Evolutionary conservation across 2,113 vertebrate species (phyloP).

Genomic region (Xiphophorus maculatus): DNA sequence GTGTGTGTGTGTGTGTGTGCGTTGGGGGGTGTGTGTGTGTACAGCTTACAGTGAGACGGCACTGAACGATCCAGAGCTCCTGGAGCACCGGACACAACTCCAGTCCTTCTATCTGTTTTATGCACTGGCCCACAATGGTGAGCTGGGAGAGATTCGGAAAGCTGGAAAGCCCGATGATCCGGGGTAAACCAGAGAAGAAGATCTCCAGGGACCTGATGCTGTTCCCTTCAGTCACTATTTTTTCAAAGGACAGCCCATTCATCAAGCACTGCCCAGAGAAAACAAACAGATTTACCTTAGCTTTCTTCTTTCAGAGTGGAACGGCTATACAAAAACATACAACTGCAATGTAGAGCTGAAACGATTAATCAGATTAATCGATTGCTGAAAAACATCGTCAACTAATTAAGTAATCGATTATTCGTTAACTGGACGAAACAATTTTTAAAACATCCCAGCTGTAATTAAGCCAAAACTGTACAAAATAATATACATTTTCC

Average conservation of each 20-base stretch:
- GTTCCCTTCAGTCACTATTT: constrained; percentile 75
- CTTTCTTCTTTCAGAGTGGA: background rate
- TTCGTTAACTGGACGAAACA: too few species aligned
- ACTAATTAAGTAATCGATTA: too few species aligned
- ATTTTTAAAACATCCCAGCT: too few species aligned
- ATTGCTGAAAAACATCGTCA: too few species aligned
- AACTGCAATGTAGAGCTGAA: background rate
- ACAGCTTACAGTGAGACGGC: constrained; percentile 79
- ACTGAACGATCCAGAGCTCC: constrained; percentile 87
- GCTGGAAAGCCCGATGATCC: constrained; percentile 81
- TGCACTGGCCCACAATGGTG: constrained; percentile 82
- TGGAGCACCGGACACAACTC: constrained; percentile 76
- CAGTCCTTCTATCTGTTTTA: constrained; percentile 81
- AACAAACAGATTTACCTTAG: background rate
- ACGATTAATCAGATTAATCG: too few species aligned
- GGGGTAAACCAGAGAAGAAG: constrained; percentile 86
- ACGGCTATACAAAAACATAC: background rate
- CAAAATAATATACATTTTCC: too few species aligned
- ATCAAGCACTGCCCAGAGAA: constrained; percentile 76
- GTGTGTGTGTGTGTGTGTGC: too few species aligned
- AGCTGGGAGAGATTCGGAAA: constrained; percentile 81
- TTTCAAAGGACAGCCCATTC: constrained; percentile 83
- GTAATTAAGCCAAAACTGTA: too few species aligned
- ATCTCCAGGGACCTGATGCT: constrained; percentile 79
- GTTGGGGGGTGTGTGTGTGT: background rate